Evolutionary conservation across 2,113 vertebrate genomes (phyloP).

Genomic region (Ptilorrhoa leucosticta): DNA sequence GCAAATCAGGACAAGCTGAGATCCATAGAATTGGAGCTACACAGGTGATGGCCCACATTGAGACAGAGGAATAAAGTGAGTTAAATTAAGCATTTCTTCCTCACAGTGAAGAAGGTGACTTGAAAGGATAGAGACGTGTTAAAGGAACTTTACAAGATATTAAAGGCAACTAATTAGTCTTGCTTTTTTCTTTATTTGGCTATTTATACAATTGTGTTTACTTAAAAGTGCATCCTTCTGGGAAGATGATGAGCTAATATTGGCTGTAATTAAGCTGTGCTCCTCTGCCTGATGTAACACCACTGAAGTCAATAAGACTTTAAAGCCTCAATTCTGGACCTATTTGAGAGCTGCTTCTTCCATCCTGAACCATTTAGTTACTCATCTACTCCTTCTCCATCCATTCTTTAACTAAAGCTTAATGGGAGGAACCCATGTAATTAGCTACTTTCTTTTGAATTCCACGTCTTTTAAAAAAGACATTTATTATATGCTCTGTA

Average conservation of each 20-base stretch:
- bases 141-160: background rate
- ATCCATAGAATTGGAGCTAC: background rate
- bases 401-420: background rate
- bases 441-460: background rate
- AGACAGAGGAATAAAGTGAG: background rate
- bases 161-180: background rate
- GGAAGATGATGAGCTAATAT: background rate
- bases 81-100: background rate
- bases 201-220: slow-evolving; percentile 16
- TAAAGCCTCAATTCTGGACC: background rate
- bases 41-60: background rate
- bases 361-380: background rate
- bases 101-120: background rate
- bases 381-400: background rate
- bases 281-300: background rate
- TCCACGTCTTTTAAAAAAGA: background rate
- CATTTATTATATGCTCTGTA: background rate
- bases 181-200: background rate
- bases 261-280: slow-evolving; percentile 16
- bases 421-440: background rate
- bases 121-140: background rate
- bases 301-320: background rate
- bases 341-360: background rate
- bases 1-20: background rate
- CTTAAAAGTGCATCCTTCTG: slow-evolving; percentile 23